Percentiles rank a stretch among this genome's conserved stretches.
phyloP scores from a whole-genome alignment of 2,888 invertebrate genomes.

The Phytoseiulus persimilis region DNA sequence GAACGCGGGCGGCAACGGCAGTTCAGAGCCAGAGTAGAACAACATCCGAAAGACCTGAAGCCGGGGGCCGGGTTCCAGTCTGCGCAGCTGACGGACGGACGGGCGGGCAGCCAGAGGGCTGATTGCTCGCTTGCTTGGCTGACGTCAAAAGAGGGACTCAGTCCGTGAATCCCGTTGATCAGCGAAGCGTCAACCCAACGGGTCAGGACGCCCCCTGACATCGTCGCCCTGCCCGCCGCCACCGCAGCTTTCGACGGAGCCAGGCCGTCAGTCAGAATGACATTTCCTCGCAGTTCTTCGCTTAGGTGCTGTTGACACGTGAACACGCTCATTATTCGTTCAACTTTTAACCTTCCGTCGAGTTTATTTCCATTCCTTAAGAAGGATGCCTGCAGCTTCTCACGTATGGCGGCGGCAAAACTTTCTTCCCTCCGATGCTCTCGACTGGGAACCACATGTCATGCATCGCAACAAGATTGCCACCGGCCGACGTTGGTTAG shows the following conservation, averaged over 20 bases:
- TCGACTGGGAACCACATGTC: background rate
- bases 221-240: background rate
- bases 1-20: background rate
- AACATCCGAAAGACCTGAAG: background rate
- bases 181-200: background rate
- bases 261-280: background rate
- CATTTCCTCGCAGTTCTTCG: background rate
- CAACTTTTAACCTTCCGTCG: background rate
- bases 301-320: background rate
- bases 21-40: background rate
- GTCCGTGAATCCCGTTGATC: slow-evolving; percentile 5
- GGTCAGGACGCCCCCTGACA: background rate
- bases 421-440: background rate
- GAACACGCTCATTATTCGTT: background rate
- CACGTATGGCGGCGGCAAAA: background rate
- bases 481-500: background rate
- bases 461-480: background rate
- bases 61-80: background rate
- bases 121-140: background rate
- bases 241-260: background rate
- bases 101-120: background rate
- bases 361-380: background rate
- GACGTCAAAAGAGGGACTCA: background rate
- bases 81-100: background rate
- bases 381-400: background rate